These are phyloP conservation scores for Epinephelus cyanopodus DNA, from an alignment of 2,113 vertebrate genomes.

Conservation along the genomic window DNA sequence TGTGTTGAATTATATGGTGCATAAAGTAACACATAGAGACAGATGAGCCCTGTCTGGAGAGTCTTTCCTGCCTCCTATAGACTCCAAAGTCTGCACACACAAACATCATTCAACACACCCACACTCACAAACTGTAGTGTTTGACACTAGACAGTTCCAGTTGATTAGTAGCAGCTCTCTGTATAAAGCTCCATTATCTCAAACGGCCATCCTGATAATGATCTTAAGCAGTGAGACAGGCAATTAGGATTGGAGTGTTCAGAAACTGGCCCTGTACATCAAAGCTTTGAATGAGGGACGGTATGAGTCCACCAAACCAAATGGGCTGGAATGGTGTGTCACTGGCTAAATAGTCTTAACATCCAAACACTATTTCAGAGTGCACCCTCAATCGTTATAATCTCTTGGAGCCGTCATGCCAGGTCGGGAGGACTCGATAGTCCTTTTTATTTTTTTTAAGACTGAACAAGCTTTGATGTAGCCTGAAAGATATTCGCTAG, in stretches of 20 bases:
- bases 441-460: slow-evolving; percentile 41
- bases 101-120: slow-evolving; percentile 12
- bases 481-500: slow-evolving; percentile 52
- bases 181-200: slow-evolving; percentile 69
- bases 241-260: slow-evolving; percentile 73
- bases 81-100: slow-evolving; percentile 6
- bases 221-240: slow-evolving; percentile 76
- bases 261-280: slow-evolving; percentile 63
- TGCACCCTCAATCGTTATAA: slow-evolving; percentile 51
- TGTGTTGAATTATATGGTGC: slow-evolving; percentile 40
- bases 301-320: slow-evolving; percentile 61
- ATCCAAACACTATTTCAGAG: slow-evolving; percentile 60
- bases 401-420: slow-evolving; percentile 46
- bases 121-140: slow-evolving; percentile 14
- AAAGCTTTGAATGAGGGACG: slow-evolving; percentile 63
- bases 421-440: slow-evolving; percentile 47
- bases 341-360: slow-evolving; percentile 61
- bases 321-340: slow-evolving; percentile 70
- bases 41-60: slow-evolving; percentile 32
- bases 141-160: slow-evolving; percentile 62
- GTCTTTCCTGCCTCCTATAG: slow-evolving; percentile 2
- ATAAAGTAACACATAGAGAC: slow-evolving; percentile 38
- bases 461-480: slow-evolving; percentile 62
- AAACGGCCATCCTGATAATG: slow-evolving; percentile 68
- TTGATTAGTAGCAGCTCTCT: slow-evolving; percentile 59